Conservation (phyloP, 2,797 vertebrate species). For the Adelosebastes latens region DNA sequence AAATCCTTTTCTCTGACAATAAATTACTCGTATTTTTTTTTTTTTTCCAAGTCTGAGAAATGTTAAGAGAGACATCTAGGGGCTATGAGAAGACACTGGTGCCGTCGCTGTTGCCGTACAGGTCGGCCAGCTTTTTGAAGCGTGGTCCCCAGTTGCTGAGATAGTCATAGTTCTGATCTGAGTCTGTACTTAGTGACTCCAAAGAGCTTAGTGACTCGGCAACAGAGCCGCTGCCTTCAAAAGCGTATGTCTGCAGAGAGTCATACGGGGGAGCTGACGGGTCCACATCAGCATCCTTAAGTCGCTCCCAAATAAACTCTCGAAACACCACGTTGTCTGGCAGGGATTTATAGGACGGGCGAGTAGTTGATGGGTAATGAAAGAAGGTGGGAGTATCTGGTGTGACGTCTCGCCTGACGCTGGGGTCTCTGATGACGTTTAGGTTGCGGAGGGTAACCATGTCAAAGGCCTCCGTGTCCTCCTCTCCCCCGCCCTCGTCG, state of each 20-base stretch:
- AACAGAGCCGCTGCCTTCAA: slow-evolving; percentile 93
- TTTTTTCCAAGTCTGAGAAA: slow-evolving; percentile 44
- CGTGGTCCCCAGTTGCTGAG: slow-evolving; percentile 97
- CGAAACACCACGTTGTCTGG: slow-evolving; percentile 95
- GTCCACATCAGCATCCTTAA: slow-evolving; percentile 93
- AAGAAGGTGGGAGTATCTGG: slow-evolving; percentile 91
- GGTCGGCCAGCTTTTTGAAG: slow-evolving; percentile 95
- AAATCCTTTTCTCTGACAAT: slow-evolving; percentile 68
- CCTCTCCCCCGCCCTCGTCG: slow-evolving; percentile 95
- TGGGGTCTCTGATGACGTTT: slow-evolving; percentile 89
- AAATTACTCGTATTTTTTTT: slow-evolving; percentile 60
- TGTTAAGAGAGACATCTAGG: slow-evolving; percentile 60
- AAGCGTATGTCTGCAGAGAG: slow-evolving; percentile 95
- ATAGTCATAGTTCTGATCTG: slow-evolving; percentile 97
- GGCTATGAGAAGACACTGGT: slow-evolving; percentile 91
- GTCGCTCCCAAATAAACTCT: slow-evolving; percentile 96
- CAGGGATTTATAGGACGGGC: slow-evolving; percentile 88
- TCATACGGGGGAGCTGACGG: slow-evolving; percentile 93
- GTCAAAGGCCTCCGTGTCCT: slow-evolving; percentile 97
- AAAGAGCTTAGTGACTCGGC: slow-evolving; percentile 95
- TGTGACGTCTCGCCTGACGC: slow-evolving; percentile 90
- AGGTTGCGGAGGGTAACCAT: slow-evolving; percentile 95
- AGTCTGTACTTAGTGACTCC: slow-evolving; percentile 95
- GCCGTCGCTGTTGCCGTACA: slow-evolving; percentile 91
- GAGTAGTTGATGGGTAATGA: slow-evolving; percentile 86